A percentile compares a stretch with the other conserved stretches of the same genome.
These are phyloP conservation scores for Drosophila quinaria DNA, from an alignment of 2,888 invertebrate species.

Conservation along the genomic window DNA sequence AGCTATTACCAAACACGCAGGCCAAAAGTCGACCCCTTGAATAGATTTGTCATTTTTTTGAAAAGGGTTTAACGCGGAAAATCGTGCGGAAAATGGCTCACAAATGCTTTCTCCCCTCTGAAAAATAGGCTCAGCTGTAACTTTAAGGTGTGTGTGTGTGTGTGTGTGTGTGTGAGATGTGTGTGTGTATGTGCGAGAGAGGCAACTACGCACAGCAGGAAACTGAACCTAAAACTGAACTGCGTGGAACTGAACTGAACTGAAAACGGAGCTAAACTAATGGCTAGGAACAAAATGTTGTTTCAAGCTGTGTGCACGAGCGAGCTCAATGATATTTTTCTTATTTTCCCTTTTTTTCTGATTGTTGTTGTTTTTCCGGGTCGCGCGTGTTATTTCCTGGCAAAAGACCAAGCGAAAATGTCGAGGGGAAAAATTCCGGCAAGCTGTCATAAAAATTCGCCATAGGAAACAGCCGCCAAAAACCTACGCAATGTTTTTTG, in stretches of 20 bases:
- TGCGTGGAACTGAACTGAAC: slow-evolving; percentile 21
- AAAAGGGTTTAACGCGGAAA: slow-evolving; percentile 56
- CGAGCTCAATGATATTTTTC: slow-evolving; percentile 71
- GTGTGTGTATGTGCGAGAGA: background rate
- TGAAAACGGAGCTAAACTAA: slow-evolving; percentile 61
- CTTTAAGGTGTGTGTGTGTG: slow-evolving; percentile 28
- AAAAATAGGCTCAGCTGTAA: slow-evolving; percentile 12
- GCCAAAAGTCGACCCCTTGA: background rate
- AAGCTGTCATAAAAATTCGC: slow-evolving; percentile 77
- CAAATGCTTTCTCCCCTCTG: slow-evolving; percentile 27
- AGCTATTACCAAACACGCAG: slow-evolving; percentile 3
- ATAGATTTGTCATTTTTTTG: slow-evolving; percentile 56
- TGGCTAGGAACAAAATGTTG: slow-evolving; percentile 75
- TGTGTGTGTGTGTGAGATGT: background rate
- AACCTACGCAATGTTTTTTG: slow-evolving; percentile 72
- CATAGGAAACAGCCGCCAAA: slow-evolving; percentile 67
- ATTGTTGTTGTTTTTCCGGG: slow-evolving; percentile 24
- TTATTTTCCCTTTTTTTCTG: slow-evolving; percentile 32
- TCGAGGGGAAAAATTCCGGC: slow-evolving; percentile 22
- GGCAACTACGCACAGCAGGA: slow-evolving; percentile 46
- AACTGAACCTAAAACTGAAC: slow-evolving; percentile 16
- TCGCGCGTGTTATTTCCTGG: slow-evolving; percentile 26
- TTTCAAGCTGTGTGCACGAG: slow-evolving; percentile 79
- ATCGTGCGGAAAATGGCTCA: slow-evolving; percentile 69
- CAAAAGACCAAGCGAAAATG: slow-evolving; percentile 23